phyloP scores from a whole-genome alignment of 2,113 vertebrate genomes.

The Cochlearius cochlearius region DNA sequence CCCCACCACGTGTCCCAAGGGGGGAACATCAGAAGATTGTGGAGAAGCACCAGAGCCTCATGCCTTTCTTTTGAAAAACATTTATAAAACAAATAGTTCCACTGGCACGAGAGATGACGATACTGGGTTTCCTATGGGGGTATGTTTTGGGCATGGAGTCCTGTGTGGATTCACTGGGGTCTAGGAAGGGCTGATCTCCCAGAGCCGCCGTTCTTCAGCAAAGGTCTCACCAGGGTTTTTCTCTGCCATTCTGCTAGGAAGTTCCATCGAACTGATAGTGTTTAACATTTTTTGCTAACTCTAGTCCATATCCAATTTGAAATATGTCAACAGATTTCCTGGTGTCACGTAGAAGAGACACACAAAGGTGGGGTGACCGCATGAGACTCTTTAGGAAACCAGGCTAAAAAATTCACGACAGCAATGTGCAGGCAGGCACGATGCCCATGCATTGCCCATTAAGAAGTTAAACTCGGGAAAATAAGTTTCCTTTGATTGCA shows the following conservation, averaged over 20 bases:
- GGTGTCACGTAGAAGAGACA: background rate
- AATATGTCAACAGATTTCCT: background rate
- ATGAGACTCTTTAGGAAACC: background rate
- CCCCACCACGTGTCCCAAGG: background rate
- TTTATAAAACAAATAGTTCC: background rate
- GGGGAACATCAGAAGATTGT: background rate
- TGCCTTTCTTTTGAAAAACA: background rate
- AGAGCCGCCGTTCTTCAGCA: background rate
- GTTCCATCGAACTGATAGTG: background rate
- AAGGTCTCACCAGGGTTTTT: background rate
- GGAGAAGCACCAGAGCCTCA: background rate
- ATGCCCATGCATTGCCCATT: too few relatives aligned
- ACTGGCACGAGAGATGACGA: rapidly evolving
- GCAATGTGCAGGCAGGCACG: background rate
- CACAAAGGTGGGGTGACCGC: background rate
- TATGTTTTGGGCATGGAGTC: background rate
- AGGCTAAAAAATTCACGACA: background rate
- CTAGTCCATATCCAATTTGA: background rate
- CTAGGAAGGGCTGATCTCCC: background rate
- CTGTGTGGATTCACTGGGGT: background rate
- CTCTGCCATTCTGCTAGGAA: background rate
- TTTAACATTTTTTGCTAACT: background rate
- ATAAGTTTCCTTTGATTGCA: background rate
- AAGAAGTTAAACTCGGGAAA: background rate
- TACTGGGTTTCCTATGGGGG: too few relatives aligned